These are phyloP conservation scores for Trematocara marginatum DNA, from an alignment of 2,113 vertebrate genomes.

Conservation along the genomic window DNA sequence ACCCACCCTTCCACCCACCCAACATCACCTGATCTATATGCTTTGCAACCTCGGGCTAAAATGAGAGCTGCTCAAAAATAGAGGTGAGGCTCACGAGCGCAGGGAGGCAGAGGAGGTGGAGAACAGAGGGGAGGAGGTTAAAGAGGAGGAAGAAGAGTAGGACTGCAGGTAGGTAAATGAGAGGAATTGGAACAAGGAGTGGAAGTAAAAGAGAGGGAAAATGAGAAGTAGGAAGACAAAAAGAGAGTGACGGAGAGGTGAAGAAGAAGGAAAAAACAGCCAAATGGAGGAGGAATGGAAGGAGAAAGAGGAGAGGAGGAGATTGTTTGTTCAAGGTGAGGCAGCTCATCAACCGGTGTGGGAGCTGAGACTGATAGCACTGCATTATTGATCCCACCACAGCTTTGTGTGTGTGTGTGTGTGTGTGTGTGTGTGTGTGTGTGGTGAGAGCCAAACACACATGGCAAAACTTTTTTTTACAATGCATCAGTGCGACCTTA, in stretches of 20 bases:
- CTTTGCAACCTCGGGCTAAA: background rate
- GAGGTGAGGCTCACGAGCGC: conserved; percentile 16
- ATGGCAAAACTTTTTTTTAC: background rate
- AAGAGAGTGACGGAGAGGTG: background rate
- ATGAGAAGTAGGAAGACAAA: background rate
- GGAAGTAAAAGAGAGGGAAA: background rate
- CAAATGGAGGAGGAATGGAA: background rate
- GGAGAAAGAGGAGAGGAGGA: background rate
- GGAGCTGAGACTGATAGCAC: background rate
- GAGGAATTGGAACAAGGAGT: background rate
- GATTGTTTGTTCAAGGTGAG: background rate
- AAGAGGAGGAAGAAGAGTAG: background rate
- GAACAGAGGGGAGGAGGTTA: background rate
- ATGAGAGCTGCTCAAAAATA: background rate
- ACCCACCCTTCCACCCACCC: conserved; percentile 30
- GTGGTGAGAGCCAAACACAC: background rate
- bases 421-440: background rate
- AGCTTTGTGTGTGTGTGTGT: background rate
- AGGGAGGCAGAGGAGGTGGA: background rate
- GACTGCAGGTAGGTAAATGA: background rate
- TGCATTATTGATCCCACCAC: conserved; percentile 12
- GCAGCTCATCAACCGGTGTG: conserved; percentile 11
- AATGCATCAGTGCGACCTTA: background rate
- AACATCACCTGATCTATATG: background rate
- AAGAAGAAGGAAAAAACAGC: background rate